Evolutionary conservation across 1,140 invertebrate species (phyloP), one percentile per base, ranked within the genome.

Genomic region (Ruditapes philippinarum): DNA sequence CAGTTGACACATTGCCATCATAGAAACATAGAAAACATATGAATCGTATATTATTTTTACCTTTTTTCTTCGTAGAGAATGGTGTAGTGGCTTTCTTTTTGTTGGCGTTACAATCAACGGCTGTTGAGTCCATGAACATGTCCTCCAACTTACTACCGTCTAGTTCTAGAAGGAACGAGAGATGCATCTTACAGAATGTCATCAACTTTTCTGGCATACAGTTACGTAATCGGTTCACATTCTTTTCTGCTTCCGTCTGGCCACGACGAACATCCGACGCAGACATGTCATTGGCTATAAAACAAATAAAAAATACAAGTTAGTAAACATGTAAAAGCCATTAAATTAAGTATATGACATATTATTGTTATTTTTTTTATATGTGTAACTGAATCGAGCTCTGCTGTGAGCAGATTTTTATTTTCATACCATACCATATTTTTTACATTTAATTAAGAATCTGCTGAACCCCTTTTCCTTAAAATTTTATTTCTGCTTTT

Each of bases 111-210:
- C 31, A 31, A 28, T 83, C 70, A 14, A 79, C 68, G 4, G 12
- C 42, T 7, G 81, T 0, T 9, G 40, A 38, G 0, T 92, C 90
- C 4, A 57, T 38, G 57, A 92, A 91, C 65, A 95, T 90, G 49
- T 95, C 93, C 17, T 94, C 93, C 22, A 95, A 80, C 40, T 91
- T 92, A 22, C 54, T 65, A 38, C 93, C 94, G 83, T 92, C 97
- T 74, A 98, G 97, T 92, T 98, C 97, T 86, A 98, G 96, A 93
- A 98, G 97, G 96, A 99, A 98, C 4, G 98, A 98, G 92, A 99
- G 96, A 96, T 99, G 98, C 98, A 98, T 99, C 94, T 98, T 97
- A 91, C 98, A 98, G 90, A 99, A 96, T 33, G 97, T 98, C 90
- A 98, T 97, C 95, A 98, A 98, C 95, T 98, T 98, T 91, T 98